phyloP scores from a whole-genome alignment of 2,888 invertebrate genomes.

The Polydrusus tereticollis region DNA sequence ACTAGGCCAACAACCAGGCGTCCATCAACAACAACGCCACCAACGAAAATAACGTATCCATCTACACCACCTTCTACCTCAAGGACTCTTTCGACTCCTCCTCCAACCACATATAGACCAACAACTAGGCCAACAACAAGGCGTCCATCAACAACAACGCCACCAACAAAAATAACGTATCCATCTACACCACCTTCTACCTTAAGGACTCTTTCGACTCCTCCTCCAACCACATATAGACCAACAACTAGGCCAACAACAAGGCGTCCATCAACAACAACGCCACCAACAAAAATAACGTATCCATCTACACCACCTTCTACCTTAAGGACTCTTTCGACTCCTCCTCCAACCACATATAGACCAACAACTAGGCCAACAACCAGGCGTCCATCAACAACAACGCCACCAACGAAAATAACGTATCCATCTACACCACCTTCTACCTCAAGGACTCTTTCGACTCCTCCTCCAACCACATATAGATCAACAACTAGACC shows the following conservation, averaged over 20 bases:
- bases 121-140: constrained; percentile 11
- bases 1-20: no score
- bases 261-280: neutral
- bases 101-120: no score
- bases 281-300: neutral
- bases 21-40: no score
- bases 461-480: neutral
- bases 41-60: no score
- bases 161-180: neutral
- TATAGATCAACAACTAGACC: neutral
- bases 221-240: neutral
- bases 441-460: neutral
- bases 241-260: neutral
- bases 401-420: neutral
- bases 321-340: neutral
- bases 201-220: neutral
- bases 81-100: no score
- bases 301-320: neutral
- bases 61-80: no score
- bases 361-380: neutral
- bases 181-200: neutral
- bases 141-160: neutral
- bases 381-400: neutral
- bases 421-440: neutral
- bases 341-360: neutral